These are phyloP conservation scores for Andrena bucephala DNA, from an alignment of 2,888 invertebrate species.

Conservation along the genomic window DNA sequence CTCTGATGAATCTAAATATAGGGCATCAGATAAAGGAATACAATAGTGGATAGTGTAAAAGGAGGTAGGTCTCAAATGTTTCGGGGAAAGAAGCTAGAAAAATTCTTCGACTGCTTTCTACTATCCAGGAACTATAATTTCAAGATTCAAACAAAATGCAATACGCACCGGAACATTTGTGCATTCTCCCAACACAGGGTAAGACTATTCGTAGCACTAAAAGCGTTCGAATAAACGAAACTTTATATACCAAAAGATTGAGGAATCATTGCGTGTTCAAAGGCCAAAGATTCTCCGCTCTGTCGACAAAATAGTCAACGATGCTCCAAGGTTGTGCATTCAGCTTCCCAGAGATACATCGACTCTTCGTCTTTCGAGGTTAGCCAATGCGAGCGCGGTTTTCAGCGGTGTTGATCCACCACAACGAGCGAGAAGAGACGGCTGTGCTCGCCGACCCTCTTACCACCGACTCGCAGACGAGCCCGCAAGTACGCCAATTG, in stretches of 20 bases:
- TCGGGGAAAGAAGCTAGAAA: too few species aligned
- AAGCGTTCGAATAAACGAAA: too few species aligned
- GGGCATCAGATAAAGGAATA: background rate
- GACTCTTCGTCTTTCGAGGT: background rate
- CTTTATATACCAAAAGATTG: too few species aligned
- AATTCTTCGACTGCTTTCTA: too few species aligned
- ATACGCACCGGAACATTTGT: too few species aligned
- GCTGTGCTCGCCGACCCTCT: constrained; percentile 21
- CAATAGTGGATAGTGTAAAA: too few species aligned
- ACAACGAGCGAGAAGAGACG: background rate
- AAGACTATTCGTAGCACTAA: too few species aligned
- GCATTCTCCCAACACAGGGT: too few species aligned
- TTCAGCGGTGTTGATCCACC: constrained; percentile 4
- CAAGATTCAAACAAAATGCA: too few species aligned
- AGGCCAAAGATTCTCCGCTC: background rate
- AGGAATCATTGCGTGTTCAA: background rate
- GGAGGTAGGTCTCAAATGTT: too few species aligned
- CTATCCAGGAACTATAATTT: too few species aligned
- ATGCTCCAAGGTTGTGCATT: background rate
- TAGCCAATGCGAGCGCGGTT: background rate
- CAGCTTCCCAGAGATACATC: background rate
- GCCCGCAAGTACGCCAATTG: constrained; percentile 68
- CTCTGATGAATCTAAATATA: background rate
- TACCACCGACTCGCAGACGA: constrained; percentile 31
- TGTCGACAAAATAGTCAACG: background rate